Percentiles rank a stretch among this genome's conserved stretches.
These are phyloP conservation scores for Lasioglossum villosulum DNA, from an alignment of 2,888 invertebrate species.

Conservation along the genomic window DNA sequence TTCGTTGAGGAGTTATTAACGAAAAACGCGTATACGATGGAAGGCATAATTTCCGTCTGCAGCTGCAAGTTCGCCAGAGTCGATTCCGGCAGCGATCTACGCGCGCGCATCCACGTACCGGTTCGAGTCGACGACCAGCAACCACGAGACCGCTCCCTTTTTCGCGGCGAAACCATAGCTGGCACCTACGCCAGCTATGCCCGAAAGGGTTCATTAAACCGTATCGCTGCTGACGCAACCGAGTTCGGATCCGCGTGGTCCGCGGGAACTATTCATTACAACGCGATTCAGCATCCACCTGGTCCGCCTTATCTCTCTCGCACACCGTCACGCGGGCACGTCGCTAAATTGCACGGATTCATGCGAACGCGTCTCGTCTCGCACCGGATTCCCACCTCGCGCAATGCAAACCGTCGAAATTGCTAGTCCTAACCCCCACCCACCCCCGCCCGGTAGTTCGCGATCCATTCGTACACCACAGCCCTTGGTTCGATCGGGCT, in stretches of 20 bases:
- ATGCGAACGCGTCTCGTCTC: constrained; percentile 59
- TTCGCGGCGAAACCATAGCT: not conserved
- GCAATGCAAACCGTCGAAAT: constrained; percentile 24
- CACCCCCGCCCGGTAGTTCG: too few relatives aligned
- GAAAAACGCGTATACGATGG: not conserved
- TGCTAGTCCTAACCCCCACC: constrained; percentile 17
- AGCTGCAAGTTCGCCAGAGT: not conserved
- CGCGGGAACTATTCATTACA: constrained; percentile 41
- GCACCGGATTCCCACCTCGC: constrained; percentile 13
- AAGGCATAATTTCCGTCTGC: not conserved
- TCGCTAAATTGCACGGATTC: constrained; percentile 61
- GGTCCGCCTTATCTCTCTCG: constrained; percentile 51
- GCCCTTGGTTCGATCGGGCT: constrained; percentile 21
- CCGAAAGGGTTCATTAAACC: constrained; percentile 43
- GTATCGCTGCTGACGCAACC: constrained; percentile 34
- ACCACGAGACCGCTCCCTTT: not conserved
- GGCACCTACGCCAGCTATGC: not conserved
- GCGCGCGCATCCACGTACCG: not conserved
- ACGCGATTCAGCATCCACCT: constrained; percentile 47
- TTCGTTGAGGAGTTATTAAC: too few relatives aligned
- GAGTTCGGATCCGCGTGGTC: constrained; percentile 32
- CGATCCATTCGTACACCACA: constrained; percentile 13
- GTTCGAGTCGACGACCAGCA: not conserved
- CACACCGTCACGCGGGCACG: constrained; percentile 39
- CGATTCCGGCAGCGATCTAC: not conserved